Evolutionary conservation across 2,797 vertebrate genomes (phyloP), one percentile per base, ranked within the genome.

Genomic region (Rhinophrynus dorsalis): DNA sequence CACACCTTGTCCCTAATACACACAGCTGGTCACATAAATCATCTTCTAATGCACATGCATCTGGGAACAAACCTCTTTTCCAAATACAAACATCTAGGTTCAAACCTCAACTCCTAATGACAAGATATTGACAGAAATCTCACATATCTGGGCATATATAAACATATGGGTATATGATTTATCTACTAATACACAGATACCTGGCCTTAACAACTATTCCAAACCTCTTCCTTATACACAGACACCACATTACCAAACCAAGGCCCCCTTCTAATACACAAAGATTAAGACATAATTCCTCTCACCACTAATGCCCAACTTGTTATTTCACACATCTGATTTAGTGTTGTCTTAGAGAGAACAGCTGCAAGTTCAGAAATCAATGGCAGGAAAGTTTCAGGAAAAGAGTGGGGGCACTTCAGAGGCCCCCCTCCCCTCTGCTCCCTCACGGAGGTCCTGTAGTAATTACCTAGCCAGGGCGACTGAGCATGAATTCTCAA

Each of bases 381-480:
- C 68, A 54, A 72, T 72, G 33, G 33, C 26, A 32, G 54, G 26
- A 65, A 72, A 72, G 60, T 72, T 64, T 72, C 13, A 37, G 42
- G 27, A 17, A 38, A 13, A 48, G 32, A 57, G 23, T 30, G 24
- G 32, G 40, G 51, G 2, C 51, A 48, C 24, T 48, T 40, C 6
- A 33, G 17, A 50, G 32, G 6, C 57, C 59, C 27, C 50, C 23
- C 12, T 21, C 12, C 23, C 1, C 23, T 48, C 40, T 15, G n/a
- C 29, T 2, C 9, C 27, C 20, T 26, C 42, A 11, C 50, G 27
- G 38, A 57, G 52, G 51, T 26, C 52, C 54, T 13, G 47, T 27
- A 50, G 44, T 72, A 65, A 72, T 72, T 72, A 72, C 68, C 68
- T 30, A 58, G 60, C 68, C 33, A 65, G 68, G 68, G 61, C 33